These are phyloP conservation scores for Andrena bicolor DNA, from an alignment of 2,888 invertebrate genomes.

Conservation along the genomic window DNA sequence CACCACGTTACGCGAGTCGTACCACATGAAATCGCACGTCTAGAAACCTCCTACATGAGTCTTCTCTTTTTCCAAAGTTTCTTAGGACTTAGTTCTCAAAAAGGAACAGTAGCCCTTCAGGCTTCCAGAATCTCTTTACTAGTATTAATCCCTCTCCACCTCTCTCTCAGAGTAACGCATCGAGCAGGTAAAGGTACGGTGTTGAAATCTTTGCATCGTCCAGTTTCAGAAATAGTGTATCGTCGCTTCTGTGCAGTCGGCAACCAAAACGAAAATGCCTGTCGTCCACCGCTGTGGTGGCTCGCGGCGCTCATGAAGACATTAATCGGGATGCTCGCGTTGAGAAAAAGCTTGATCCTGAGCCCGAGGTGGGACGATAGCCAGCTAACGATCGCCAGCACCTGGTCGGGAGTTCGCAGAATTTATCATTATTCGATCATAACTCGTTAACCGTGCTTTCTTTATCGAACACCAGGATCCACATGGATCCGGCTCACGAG, in stretches of 20 bases:
- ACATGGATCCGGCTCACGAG: constrained; percentile 40
- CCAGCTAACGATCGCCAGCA: constrained; percentile 73
- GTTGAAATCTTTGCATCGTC: neutral
- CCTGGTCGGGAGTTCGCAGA: constrained; percentile 69
- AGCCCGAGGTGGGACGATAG: constrained; percentile 48
- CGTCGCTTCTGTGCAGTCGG: neutral
- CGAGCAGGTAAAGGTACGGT: neutral
- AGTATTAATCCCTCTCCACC: no score
- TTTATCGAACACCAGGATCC: constrained; percentile 54
- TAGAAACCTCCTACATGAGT: neutral
- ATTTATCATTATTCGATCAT: constrained; percentile 78
- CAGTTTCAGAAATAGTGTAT: neutral
- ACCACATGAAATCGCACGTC: constrained; percentile 35
- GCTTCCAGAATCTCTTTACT: no score
- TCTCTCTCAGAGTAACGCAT: no score
- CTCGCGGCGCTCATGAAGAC: constrained; percentile 58
- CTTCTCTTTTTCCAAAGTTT: constrained; percentile 1
- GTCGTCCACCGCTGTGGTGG: neutral
- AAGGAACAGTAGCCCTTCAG: no score
- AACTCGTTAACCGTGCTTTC: constrained; percentile 66
- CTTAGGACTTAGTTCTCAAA: neutral
- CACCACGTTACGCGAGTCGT: constrained; percentile 55
- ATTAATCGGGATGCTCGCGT: constrained; percentile 64
- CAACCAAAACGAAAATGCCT: neutral
- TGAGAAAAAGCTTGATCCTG: constrained; percentile 56